Conservation (phyloP, 1,140 invertebrate species). For the Bombus terrestris region DNA sequence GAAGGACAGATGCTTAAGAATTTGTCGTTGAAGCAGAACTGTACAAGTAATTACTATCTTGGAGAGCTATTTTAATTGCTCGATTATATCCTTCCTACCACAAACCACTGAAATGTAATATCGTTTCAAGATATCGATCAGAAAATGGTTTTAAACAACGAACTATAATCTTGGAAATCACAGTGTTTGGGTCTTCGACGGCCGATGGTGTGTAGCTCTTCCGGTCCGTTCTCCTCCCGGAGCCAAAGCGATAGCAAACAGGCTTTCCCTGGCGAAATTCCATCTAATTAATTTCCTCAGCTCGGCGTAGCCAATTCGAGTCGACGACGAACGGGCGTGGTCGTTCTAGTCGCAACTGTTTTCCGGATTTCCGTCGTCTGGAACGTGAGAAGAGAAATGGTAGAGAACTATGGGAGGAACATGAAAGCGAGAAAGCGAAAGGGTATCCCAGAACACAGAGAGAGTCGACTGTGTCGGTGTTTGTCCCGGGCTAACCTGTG, state of each 20-base stretch:
- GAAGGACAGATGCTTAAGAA: not conserved
- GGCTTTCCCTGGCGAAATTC: slow-evolving; percentile 59
- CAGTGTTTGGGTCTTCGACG: too few relatives aligned
- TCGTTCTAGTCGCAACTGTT: slow-evolving; percentile 42
- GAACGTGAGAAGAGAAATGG: not conserved
- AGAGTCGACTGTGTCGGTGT: not conserved
- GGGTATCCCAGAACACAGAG: not conserved
- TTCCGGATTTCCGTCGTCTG: slow-evolving; percentile 51
- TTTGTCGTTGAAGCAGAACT: not conserved
- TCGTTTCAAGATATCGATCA: not conserved
- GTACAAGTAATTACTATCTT: not conserved
- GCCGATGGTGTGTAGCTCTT: not conserved
- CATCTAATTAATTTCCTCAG: slow-evolving; percentile 76
- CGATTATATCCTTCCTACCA: too few relatives aligned
- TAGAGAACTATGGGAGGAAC: not conserved
- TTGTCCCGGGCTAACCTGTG: slow-evolving; percentile 19
- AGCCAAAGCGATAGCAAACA: slow-evolving; percentile 20
- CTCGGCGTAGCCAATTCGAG: slow-evolving; percentile 69
- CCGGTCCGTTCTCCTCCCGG: too few relatives aligned
- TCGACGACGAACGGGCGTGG: slow-evolving; percentile 77
- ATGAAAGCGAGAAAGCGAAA: not conserved
- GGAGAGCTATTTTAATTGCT: not conserved
- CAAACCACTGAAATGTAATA: not conserved
- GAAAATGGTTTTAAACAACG: not conserved
- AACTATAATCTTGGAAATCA: not conserved